These are phyloP conservation scores for Caloenas nicobarica DNA, from an alignment of 2,113 vertebrate species.

Conservation along the genomic window DNA sequence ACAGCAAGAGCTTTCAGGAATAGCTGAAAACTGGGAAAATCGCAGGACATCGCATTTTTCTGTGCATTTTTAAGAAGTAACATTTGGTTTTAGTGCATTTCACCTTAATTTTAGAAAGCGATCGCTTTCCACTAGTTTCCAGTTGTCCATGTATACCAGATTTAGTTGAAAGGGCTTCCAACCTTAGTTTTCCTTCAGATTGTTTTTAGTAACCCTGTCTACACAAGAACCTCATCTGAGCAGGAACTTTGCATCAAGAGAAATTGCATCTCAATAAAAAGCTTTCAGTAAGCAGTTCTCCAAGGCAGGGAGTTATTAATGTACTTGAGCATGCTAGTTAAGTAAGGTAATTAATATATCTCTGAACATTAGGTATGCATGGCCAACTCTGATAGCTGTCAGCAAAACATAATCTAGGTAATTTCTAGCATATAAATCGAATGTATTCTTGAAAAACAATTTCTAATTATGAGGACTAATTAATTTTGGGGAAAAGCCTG, in stretches of 20 bases:
- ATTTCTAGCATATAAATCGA: slow-evolving; percentile 49
- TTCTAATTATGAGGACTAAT: slow-evolving; percentile 51
- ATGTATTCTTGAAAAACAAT: slow-evolving; percentile 42
- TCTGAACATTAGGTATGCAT: slow-evolving; percentile 60
- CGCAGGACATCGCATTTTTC: background rate
- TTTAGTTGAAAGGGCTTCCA: background rate
- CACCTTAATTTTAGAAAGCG: background rate
- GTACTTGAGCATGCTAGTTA: slow-evolving; percentile 47
- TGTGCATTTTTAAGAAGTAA: background rate
- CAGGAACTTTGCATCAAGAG: background rate
- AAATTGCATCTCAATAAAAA: slow-evolving; percentile 23
- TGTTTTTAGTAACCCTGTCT: background rate
- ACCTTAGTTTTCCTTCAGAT: background rate
- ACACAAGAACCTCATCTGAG: background rate
- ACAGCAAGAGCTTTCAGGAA: background rate
- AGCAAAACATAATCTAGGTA: slow-evolving; percentile 56
- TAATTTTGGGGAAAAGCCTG: slow-evolving; percentile 44
- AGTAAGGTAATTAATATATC: slow-evolving; percentile 67
- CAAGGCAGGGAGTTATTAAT: slow-evolving; percentile 41
- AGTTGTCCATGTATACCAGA: background rate
- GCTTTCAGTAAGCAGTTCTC: slow-evolving; percentile 21
- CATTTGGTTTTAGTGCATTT: background rate
- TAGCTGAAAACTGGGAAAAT: background rate
- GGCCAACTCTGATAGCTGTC: slow-evolving; percentile 46
- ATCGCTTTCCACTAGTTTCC: background rate